These are phyloP conservation scores for Cosmopolites sordidus DNA, from an alignment of 2,888 invertebrate genomes.

Conservation along the genomic window DNA sequence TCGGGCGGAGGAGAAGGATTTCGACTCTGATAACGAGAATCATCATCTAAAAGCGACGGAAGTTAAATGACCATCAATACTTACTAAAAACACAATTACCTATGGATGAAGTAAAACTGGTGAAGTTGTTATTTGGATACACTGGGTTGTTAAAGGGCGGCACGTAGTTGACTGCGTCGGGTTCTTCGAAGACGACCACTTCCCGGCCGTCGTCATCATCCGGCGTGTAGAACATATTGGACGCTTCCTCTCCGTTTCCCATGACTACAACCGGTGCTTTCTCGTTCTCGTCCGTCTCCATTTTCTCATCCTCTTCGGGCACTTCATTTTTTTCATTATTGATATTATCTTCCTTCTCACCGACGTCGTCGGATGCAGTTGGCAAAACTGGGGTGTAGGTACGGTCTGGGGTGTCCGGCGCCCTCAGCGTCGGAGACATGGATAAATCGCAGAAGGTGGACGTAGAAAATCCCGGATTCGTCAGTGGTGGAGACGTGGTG, in stretches of 20 bases:
- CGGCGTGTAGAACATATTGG: slow-evolving; percentile 44
- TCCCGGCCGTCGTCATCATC: slow-evolving; percentile 41
- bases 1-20: slow-evolving; percentile 49
- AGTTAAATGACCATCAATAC: too few relatives aligned
- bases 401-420: slow-evolving; percentile 18
- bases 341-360: slow-evolving; percentile 5
- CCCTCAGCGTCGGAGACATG: slow-evolving; percentile 15
- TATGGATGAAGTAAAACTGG: slow-evolving; percentile 40
- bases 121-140: slow-evolving; percentile 47
- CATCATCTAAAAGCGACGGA: slow-evolving; percentile 48
- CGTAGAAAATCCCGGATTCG: slow-evolving; percentile 39
- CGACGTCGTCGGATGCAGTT: slow-evolving; percentile 1
- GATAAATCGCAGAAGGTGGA: slow-evolving; percentile 10
- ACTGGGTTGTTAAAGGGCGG: slow-evolving; percentile 50
- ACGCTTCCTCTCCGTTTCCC: slow-evolving; percentile 3
- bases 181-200: slow-evolving; percentile 5
- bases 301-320: background rate
- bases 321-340: background rate
- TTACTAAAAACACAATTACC: slow-evolving; percentile 27
- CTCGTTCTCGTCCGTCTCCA: slow-evolving; percentile 19
- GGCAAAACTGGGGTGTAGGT: slow-evolving; percentile 16
- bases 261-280: slow-evolving; percentile 7
- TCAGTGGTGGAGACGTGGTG: background rate
- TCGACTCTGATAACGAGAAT: slow-evolving; percentile 47
- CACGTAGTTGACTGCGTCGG: slow-evolving; percentile 41